Base-by-base conservation (phyloP, 2,113 vertebrate genomes). In the Crotalus helleri region DNA sequence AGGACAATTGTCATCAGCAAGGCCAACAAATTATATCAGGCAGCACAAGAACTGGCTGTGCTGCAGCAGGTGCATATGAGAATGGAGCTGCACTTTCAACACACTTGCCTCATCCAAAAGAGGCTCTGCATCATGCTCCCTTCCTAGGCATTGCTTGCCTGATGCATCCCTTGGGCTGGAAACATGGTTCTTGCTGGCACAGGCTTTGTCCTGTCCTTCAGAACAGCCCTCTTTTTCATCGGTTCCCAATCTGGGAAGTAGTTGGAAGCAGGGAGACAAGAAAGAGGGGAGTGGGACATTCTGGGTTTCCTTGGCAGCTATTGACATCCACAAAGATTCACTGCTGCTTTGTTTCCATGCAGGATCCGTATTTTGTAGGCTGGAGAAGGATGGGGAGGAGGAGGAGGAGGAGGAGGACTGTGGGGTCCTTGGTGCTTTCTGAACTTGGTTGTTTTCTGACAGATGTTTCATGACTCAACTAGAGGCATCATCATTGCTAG, bases 1-100 rank as follows among this genome's bases (percentile, higher is more conserved):
- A 95, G 97, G 96, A 92, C 95, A 96, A 96, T 96, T 97, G 97
- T 97, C 97, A 98, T 97, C 97, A 97, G 96, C 5, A 96, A 96
- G 97, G 97, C 97, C 98, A 98, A 97, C 97, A 97, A 97, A 97
- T 97, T 85, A 96, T 95, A 96, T 96, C 96, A 57, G 94, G 85
- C 94, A 96, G 96, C 95, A 95, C 96, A 95, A 95, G 98, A 97
- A 97, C 97, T 97, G 97, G 97, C 96, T 95, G 92, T 51, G 51
- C 91, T 97, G 97, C 94, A 96, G 95, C 29, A 11, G 97, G 12
- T 23, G 44, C 46, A 87, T 90, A 89, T 58, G n/a, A 55, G 53
- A 33, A 23, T 10, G 93, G 33, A 94, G 93, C 92, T 92, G 87
- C 93, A 87, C 49, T 92, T 90, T 85, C 88, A 93, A 87, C 90